Evolutionary conservation across 1,140 invertebrate species (phyloP), one percentile per base, ranked within the genome.

Genomic region (Acyrthosiphon pisum): DNA sequence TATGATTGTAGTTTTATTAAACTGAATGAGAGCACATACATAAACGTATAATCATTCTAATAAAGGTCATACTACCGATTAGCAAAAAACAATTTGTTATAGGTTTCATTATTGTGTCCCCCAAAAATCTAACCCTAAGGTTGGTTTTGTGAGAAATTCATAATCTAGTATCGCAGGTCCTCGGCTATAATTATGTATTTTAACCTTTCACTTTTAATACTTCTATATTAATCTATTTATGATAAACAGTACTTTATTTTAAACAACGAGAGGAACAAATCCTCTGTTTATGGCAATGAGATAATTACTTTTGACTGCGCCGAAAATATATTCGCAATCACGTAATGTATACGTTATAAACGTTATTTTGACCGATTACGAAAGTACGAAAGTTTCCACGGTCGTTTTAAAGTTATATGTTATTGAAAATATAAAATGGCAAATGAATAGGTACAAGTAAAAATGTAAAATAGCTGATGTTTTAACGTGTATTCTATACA

Each of bases 1-100:
- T 35, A 87, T 87, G 6, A 87, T 48, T 20, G 8, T 22, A 87
- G 8, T 87, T 87, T 87, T n/a, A 87, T 87, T 87, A 44, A 84
- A 30, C 37, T 44, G 41, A 84, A 84, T 84, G 41, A 41, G 83
- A 84, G 9, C 23, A 44, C 35, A 84, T 87, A 48, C 2, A 46
- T n/a, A 87, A 87, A 30, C 20, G 30, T 48, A 20, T 18, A 48
- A 87, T 87, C 44, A 44, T 87, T 87, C 44, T 87, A 50, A 23
- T 87, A 87, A 48, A 48, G 44, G 86, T 87, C 86, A 87, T 87
- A 30, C n/a, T 48, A 87, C 46, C 86, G 35, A 87, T 87, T 87
- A 87, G 18, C 18, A 2, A 30, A 30, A 87, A n/a, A 48, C 86
- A n/a, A 48, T 48, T 87, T 50, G 1, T 1, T 50, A 87, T 48